Base-by-base conservation (phyloP, 2,888 invertebrate species). In the Leucoptera coffeella region DNA sequence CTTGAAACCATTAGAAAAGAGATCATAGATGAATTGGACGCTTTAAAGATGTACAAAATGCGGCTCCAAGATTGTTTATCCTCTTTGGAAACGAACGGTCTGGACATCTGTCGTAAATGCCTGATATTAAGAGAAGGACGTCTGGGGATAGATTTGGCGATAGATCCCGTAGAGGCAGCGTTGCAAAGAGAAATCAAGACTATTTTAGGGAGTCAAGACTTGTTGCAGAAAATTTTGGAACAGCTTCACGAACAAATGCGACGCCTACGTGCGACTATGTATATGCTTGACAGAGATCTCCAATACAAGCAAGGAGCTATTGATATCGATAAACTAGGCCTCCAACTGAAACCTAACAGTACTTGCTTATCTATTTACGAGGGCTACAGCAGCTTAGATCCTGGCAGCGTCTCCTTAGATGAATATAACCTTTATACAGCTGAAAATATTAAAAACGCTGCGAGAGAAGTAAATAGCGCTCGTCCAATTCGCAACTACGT, bases 221-320 rank as follows among this genome's bases (percentile, higher is more conserved):
- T 91, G 27, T 58, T 92, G 24, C 74, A 73, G 33, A 75, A 83
- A 27, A 77, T 82, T 1, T 51, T 87, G 8, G 86, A 88, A 44
- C 84, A 92, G 51, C 72, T 83, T 0, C 75, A 78, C 14, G 93
- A 94, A 47, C 90, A 92, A 59, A 75, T 91, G 43, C 77, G 93
- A 30, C 77, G 86, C 31, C 62, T 92, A 22, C 77, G 90, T 29
- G 80, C 90, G 4, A 80, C 84, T 1, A 78, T 84, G 32, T 91
- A 86, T 51, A 76, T 84, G 26, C 72, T 94, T 35, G 90, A 92
- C 44, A 78, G 84, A 28, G 92, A 93, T 58, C 59, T 93, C 20
- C 79, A 82, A 34, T 85, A 88, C 43, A 94, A 94, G 50, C 80
- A 82, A 36, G 78, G 76, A 27, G 88, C 89, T 13, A 65, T 88